phyloP scores from a whole-genome alignment of 53 echinoderm and acorn worm species.

The Hippasteria phrygiana region DNA sequence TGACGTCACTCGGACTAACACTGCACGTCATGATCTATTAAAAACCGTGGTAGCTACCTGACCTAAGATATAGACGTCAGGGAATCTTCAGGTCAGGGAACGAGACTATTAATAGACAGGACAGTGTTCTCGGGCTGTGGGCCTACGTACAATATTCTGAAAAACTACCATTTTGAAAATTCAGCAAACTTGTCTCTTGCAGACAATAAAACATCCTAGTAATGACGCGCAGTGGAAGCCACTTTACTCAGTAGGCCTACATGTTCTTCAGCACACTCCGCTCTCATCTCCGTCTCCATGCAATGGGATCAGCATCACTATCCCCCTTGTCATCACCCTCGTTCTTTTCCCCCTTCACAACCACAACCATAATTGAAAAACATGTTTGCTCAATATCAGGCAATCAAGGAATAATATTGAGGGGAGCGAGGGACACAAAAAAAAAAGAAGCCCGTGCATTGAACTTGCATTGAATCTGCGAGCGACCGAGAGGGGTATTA shows the following conservation, averaged over 20 bases:
- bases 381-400: slow-evolving; percentile 63
- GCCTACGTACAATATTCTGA: too few relatives aligned
- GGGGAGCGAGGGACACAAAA: slow-evolving; percentile 33
- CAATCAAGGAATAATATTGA: slow-evolving; percentile 65
- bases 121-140: too few relatives aligned
- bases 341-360: slow-evolving; percentile 46
- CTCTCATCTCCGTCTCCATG: slow-evolving; percentile 40
- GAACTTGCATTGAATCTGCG: slow-evolving; percentile 33
- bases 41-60: too few relatives aligned
- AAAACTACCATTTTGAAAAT: too few relatives aligned
- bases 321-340: slow-evolving; percentile 52
- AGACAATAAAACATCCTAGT: too few relatives aligned
- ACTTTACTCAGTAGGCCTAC: not conserved
- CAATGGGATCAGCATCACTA: slow-evolving; percentile 23
- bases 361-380: slow-evolving; percentile 62
- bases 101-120: too few relatives aligned
- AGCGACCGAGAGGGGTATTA: slow-evolving; percentile 15
- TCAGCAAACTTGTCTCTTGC: too few relatives aligned
- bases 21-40: too few relatives aligned
- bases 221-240: too few relatives aligned
- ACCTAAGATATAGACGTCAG: too few relatives aligned
- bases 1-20: too few relatives aligned
- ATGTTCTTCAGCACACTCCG: slow-evolving; percentile 4
- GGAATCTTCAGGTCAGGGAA: too few relatives aligned
- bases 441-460: slow-evolving; percentile 23